These are phyloP conservation scores for Astropecten irregularis DNA, from an alignment of 53 echinoderm and acorn worm species.

Conservation along the genomic window DNA sequence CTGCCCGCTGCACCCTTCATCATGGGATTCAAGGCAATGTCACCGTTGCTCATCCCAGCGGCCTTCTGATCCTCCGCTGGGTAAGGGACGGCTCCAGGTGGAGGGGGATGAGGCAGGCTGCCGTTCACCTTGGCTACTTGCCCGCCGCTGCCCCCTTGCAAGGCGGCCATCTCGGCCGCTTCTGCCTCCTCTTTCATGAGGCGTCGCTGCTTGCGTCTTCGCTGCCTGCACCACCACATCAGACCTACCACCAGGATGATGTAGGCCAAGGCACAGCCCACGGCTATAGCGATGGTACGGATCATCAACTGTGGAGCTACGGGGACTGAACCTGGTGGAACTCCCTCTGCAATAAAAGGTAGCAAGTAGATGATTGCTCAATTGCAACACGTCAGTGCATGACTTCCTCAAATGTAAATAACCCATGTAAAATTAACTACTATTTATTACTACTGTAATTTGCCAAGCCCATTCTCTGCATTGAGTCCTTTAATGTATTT, in stretches of 20 bases:
- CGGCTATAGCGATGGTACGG: constrained; percentile 93
- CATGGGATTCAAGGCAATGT: constrained; percentile 67
- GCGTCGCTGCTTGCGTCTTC: constrained; percentile 76
- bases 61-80: constrained; percentile 46
- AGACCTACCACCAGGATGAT: constrained; percentile 94
- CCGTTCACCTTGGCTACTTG: constrained; percentile 39
- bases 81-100: neutral
- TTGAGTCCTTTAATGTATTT: too few relatives aligned
- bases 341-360: constrained; percentile 42
- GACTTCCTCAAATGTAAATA: too few relatives aligned
- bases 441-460: too few relatives aligned
- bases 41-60: constrained; percentile 54
- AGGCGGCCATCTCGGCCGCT: constrained; percentile 39
- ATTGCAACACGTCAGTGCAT: neutral
- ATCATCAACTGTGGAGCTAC: constrained; percentile 77
- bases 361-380: too few relatives aligned
- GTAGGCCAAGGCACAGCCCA: constrained; percentile 91
- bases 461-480: too few relatives aligned
- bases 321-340: constrained; percentile 58
- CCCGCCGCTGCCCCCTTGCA: constrained; percentile 14
- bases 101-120: neutral
- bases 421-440: too few relatives aligned
- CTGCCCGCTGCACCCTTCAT: constrained; percentile 46
- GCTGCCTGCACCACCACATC: constrained; percentile 94
- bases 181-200: constrained; percentile 79